These are phyloP conservation scores for Lagopus muta DNA, from an alignment of 2,113 vertebrate genomes.

Conservation along the genomic window DNA sequence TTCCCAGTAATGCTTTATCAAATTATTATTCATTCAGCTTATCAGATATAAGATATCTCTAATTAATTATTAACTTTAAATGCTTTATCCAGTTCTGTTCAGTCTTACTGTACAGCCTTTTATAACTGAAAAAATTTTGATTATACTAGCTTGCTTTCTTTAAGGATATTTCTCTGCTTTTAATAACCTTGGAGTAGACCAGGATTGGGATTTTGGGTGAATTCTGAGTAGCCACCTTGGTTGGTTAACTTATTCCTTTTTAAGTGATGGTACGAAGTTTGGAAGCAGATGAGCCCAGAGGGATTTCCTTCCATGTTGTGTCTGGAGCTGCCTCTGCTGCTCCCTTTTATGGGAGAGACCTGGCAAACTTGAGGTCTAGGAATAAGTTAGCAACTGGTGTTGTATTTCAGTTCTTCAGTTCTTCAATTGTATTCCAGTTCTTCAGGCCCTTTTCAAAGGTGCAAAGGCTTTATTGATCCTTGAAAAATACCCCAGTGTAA, in stretches of 20 bases:
- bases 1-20: background rate
- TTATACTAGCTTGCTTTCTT: background rate
- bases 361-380: background rate
- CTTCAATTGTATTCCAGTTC: background rate
- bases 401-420: background rate
- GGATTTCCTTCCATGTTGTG: background rate
- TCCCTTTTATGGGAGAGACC: conserved; percentile 28
- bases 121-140: background rate
- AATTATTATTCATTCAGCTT: background rate
- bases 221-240: background rate
- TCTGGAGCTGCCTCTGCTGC: background rate
- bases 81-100: background rate
- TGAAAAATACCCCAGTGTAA: background rate
- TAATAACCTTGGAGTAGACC: background rate
- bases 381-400: background rate
- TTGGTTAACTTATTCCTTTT: conserved; percentile 20
- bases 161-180: background rate
- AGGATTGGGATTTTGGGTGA: background rate
- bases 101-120: background rate
- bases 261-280: conserved; percentile 42
- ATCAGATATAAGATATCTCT: background rate
- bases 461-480: background rate
- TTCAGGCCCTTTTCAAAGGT: background rate
- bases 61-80: conserved; percentile 59
- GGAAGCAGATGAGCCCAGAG: background rate